A percentile compares a stretch with the other conserved stretches of the same genome.
These are phyloP conservation scores for Danio tinwini DNA, from an alignment of 2,797 vertebrate genomes.

Conservation along the genomic window DNA sequence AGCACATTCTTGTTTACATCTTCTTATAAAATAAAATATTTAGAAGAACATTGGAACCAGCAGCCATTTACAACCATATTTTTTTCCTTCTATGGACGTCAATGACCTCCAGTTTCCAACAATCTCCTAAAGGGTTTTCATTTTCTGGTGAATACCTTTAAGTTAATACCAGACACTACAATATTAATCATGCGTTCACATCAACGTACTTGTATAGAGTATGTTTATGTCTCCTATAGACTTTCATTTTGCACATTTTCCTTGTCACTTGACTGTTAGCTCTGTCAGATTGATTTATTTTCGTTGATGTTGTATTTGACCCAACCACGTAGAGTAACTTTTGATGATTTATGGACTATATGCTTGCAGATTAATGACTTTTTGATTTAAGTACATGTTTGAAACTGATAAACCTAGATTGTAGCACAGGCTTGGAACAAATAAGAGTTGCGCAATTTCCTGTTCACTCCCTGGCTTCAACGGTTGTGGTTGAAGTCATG, in stretches of 20 bases:
- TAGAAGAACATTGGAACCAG: too few species aligned
- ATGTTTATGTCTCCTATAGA: background rate
- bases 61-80: too few species aligned
- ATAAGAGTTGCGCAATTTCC: background rate
- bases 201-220: background rate
- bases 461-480: slow-evolving; percentile 18
- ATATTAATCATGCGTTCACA: background rate
- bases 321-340: slow-evolving; percentile 9
- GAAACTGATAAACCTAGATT: slow-evolving; percentile 19
- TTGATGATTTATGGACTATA: background rate
- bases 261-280: background rate
- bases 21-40: too few species aligned
- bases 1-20: too few species aligned
- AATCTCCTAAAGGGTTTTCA: too few species aligned
- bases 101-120: too few species aligned
- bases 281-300: background rate
- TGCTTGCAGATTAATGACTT: slow-evolving; percentile 35
- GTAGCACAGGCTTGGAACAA: slow-evolving; percentile 31
- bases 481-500: slow-evolving; percentile 58
- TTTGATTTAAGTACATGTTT: slow-evolving; percentile 32
- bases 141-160: too few species aligned
- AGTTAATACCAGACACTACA: background rate
- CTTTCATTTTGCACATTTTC: background rate
- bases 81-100: too few species aligned
- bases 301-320: slow-evolving; percentile 15